Evolutionary conservation across 2,888 invertebrate genomes (phyloP).

Genomic region (Anodontia alba): DNA sequence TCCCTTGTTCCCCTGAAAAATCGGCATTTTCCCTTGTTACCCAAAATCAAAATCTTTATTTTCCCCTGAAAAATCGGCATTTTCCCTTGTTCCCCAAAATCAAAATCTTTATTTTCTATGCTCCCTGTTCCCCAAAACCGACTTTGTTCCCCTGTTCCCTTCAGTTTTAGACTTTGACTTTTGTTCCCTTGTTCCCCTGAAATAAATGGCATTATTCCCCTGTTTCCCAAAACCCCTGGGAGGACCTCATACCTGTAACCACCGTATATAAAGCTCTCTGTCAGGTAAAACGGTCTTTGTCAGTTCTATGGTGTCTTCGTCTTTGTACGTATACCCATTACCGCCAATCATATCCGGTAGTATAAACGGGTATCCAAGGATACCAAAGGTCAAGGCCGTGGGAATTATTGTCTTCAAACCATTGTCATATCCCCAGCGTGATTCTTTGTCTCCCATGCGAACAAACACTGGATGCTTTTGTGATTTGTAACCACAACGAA

Average conservation of each 20-base stretch:
- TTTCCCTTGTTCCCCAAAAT: no score
- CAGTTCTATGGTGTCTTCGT: constrained; percentile 33
- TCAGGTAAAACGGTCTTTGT: constrained; percentile 72
- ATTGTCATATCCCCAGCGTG: constrained; percentile 93
- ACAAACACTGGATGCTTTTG: constrained; percentile 89
- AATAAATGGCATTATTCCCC: no score
- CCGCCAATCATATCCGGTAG: constrained; percentile 97
- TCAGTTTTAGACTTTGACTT: no score
- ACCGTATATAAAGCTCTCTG: constrained; percentile 87
- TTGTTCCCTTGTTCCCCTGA: no score
- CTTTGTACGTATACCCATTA: constrained; percentile 86
- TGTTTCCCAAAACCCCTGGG: no score
- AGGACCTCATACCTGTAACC: constrained; percentile 8
- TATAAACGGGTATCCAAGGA: constrained; percentile 95
- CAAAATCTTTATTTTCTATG: no score
- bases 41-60: no score
- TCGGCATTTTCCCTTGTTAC: no score
- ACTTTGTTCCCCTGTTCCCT: no score
- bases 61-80: no score
- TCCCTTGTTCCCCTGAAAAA: no score
- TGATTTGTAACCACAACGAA: constrained; percentile 87
- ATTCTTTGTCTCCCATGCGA: constrained; percentile 93
- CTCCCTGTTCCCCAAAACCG: no score
- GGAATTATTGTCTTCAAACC: constrained; percentile 93
- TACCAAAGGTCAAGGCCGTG: constrained; percentile 87